Evolutionary conservation across 2,797 vertebrate genomes (phyloP), one percentile per base, ranked within the genome.

Genomic region (Streptopelia turtur): DNA sequence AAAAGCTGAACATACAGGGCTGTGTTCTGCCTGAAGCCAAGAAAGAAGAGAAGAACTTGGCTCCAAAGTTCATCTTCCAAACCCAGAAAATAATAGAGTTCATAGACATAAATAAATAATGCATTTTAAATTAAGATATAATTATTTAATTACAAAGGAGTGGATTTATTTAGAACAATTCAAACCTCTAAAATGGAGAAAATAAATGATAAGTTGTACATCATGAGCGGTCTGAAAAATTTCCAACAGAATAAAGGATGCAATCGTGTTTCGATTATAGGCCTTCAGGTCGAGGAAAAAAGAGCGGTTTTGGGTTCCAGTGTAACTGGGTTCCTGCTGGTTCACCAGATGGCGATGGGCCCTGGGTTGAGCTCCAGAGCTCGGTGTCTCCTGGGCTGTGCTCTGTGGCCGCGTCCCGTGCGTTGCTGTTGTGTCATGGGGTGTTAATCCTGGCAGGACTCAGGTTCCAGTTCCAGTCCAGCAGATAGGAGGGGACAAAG

Each of bases 361-460:
- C 23, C 61, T 66, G 11, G 17, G 74, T 20, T 52, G 52, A 53
- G 53, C 47, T 82, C 56, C 52, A 64, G 65, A 64, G 60, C 70
- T 81, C 27, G 1, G 50, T 24, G 49, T 49, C 49, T 66, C 3
- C 11, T 56, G 47, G 47, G 68, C 71, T 75, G 31, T 12, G 33
- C 17, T 88, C 35, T 16, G 2, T 33, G 72, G 8, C 23, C 5
- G 0, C 1, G 0, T 23, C 43, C 52, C 63, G 39, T 10, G 59
- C 55, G 2, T 14, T 30, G 37, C 60, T 65, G 22, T 1, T 77
- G 78, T 83, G 89, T 39, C 41, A 86, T 2, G 21, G 7, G 41
- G 33, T 35, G 61, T 60, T 81, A 60, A 27, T 90, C 60, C 80
- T 89, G 88, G 80, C 93, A 83, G 68, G 78, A 43, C 24, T 35